Evolutionary conservation across 2,888 invertebrate genomes (phyloP), one percentile per base, ranked within the genome.

Genomic region (Philereme transversata): DNA sequence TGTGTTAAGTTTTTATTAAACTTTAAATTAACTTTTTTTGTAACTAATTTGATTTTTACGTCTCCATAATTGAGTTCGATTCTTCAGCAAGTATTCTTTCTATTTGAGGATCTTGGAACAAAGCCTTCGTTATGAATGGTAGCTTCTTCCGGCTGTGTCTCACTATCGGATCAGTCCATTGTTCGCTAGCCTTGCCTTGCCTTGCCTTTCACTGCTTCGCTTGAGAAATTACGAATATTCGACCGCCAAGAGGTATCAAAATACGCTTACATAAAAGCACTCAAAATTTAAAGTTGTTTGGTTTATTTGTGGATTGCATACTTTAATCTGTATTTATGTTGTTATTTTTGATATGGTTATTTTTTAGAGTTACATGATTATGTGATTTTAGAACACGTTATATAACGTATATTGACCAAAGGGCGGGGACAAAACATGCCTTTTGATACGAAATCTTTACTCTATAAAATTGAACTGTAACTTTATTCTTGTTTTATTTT

Each of bases 181-280:
- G 83, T 84, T 73, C 74, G 69, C 62, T 68, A 84, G 84, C 87
- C 87, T 87, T 85, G 84, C 87, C 87, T 87, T 87, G 84, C 77
- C 62, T 71, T 73, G 86, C 87, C 88, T 87, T 88, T 88, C 88
- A 87, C 88, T 75, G 79, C 78, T 79, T 75, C 82, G 84, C 77
- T 84, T 84, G 82, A 83, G 81, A 82, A 86, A 87, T 84, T 84
- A 81, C 81, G 78, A 73, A 79, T 77, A 75, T 79, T 80, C 55
- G 77, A 41, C 40, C 35, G 11, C 11, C 35, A 41, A 40, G 69
- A 76, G 74, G 8, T 38, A 22, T 59, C 49, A 47, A 58, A 74
- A 77, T 77, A 64, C 51, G 36, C 57, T 73, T 71, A 68, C 60
- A 68, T 65, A 65, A 73, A 73, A 70, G 51, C 50, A 55, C 58